These are phyloP conservation scores for Trogon melanurus DNA, from an alignment of 2,113 vertebrate species.

Conservation along the genomic window DNA sequence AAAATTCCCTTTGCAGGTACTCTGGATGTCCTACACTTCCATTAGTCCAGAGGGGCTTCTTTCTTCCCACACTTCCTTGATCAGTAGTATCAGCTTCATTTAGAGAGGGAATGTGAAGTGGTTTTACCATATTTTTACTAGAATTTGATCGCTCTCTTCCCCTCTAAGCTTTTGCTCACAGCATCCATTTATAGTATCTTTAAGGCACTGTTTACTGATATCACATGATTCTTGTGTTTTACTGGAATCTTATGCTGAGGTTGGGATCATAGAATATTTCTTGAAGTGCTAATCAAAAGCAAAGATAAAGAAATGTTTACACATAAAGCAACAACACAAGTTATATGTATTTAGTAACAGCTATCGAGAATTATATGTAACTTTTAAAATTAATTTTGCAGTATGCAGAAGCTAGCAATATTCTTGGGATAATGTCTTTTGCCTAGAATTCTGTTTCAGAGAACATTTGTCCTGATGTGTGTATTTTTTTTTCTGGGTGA, in stretches of 20 bases:
- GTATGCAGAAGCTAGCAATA: background rate
- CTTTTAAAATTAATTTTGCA: background rate
- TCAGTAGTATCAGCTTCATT: background rate
- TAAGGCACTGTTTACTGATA: background rate
- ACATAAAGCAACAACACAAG: background rate
- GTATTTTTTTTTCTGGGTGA: background rate
- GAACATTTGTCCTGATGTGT: background rate
- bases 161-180: background rate
- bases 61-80: background rate
- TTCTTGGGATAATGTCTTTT: background rate
- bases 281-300: background rate
- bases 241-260: background rate
- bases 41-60: background rate
- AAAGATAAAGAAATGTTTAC: background rate
- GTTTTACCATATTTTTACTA: background rate
- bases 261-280: background rate
- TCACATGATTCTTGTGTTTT: background rate
- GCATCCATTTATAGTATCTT: background rate
- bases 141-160: background rate
- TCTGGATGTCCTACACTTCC: background rate
- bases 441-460: background rate
- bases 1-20: background rate
- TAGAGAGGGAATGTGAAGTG: background rate
- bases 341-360: background rate
- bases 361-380: background rate